phyloP scores from a whole-genome alignment of 2,113 vertebrate genomes.

The Poeciliopsis retropinna region DNA sequence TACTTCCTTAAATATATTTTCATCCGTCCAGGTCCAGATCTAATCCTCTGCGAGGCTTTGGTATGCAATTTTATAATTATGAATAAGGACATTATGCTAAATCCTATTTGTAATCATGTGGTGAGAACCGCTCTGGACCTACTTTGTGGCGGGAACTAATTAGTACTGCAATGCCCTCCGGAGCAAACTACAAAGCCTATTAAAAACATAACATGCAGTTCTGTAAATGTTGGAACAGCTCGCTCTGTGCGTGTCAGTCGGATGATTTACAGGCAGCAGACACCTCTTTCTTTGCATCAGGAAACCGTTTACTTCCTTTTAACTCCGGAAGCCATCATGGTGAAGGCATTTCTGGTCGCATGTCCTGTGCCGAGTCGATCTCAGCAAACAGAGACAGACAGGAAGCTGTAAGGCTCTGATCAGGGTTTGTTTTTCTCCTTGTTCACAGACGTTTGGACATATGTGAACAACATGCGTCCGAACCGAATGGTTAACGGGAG shows the following conservation, averaged over 20 bases:
- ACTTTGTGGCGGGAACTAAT: background rate
- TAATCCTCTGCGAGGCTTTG: background rate
- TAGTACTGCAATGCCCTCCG: background rate
- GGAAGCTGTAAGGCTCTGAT: conserved; percentile 8
- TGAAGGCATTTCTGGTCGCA: conserved; percentile 27
- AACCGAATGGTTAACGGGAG: background rate
- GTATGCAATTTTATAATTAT: background rate
- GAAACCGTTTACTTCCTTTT: background rate
- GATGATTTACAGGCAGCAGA: background rate
- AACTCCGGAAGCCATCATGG: conserved; percentile 41
- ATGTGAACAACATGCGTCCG: conserved; percentile 11
- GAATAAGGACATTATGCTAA: background rate
- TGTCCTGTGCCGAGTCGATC: conserved; percentile 29
- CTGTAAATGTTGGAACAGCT: background rate
- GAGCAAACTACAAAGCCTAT: background rate
- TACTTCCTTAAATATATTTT: background rate
- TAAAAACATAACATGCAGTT: background rate
- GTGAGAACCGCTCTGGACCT: background rate
- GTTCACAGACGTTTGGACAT: too few species aligned
- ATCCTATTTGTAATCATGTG: conserved; percentile 20
- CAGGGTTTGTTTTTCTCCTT: background rate
- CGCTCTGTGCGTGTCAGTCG: background rate
- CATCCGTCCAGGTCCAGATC: background rate
- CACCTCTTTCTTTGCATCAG: conserved; percentile 27
- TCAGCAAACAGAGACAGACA: background rate